Conservation (phyloP, 1,140 invertebrate species). For the Cherax quadricarinatus region DNA sequence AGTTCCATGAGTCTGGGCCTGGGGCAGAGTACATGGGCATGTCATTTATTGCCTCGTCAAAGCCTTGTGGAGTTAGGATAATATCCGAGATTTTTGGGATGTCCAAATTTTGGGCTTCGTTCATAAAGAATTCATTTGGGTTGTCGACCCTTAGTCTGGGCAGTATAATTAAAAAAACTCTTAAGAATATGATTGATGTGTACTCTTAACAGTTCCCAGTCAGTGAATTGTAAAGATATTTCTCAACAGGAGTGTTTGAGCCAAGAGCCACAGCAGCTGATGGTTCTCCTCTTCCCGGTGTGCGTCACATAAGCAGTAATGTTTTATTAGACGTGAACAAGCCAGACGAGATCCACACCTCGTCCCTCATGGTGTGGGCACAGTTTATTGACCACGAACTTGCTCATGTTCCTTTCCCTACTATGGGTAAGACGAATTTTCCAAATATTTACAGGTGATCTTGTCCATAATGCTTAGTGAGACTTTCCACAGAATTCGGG, state of each 20-base stretch:
- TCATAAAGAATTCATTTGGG: too few relatives aligned
- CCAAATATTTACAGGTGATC: too few relatives aligned
- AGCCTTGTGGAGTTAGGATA: too few relatives aligned
- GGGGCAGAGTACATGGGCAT: too few relatives aligned
- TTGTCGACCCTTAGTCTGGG: too few relatives aligned
- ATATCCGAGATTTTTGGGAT: too few relatives aligned
- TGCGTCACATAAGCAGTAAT: conserved; percentile 83
- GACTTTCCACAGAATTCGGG: neutral
- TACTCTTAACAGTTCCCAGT: too few relatives aligned
- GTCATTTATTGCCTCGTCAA: too few relatives aligned
- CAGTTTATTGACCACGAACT: conserved; percentile 93
- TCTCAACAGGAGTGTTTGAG: conserved; percentile 78
- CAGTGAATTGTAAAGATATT: neutral
- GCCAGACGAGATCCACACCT: conserved; percentile 83
- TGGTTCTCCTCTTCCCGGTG: conserved; percentile 81
- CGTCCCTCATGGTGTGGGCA: conserved; percentile 89
- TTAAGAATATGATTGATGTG: neutral
- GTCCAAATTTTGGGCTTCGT: too few relatives aligned
- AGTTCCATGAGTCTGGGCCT: too few relatives aligned
- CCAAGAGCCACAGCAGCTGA: conserved; percentile 80
- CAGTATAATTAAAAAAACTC: neutral
- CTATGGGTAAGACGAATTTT: conserved; percentile 79
- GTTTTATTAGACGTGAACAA: conserved; percentile 83
- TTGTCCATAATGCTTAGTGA: too few relatives aligned
- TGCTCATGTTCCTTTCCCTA: conserved; percentile 82